Evolutionary conservation across 64 coral and sea anemone species (phyloP).

Genomic region (Porites lutea): DNA sequence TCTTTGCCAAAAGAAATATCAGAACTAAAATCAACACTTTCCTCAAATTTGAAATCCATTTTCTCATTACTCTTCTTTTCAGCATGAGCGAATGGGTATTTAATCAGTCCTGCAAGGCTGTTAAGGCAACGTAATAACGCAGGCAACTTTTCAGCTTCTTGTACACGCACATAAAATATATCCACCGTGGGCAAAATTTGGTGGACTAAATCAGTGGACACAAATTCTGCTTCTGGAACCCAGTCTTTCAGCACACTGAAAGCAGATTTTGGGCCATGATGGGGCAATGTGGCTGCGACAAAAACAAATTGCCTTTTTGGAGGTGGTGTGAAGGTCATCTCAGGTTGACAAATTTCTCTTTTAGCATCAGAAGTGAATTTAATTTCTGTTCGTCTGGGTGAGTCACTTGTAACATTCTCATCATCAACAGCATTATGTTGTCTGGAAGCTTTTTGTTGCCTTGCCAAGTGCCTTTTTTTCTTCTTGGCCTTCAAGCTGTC

Average conservation of each 20-base stretch:
- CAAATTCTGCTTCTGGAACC: conserved; percentile 54
- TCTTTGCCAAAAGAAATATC: background rate
- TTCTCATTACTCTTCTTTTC: background rate
- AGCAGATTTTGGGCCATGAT: conserved; percentile 74
- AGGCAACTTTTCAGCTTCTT: conserved; percentile 66
- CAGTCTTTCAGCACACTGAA: conserved; percentile 73
- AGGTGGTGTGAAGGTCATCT: background rate
- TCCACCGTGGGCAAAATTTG: conserved; percentile 74
- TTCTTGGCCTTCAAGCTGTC: conserved; percentile 36
- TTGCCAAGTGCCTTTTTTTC: background rate
- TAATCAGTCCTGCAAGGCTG: conserved; percentile 36
- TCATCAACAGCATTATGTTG: background rate
- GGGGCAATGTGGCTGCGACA: conserved; percentile 93
- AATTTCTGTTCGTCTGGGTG: background rate
- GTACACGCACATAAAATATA: conserved; percentile 68
- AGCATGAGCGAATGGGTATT: background rate
- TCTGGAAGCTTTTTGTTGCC: background rate
- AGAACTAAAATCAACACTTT: background rate
- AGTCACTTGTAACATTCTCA: background rate
- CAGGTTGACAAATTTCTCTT: background rate
- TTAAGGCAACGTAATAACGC: conserved; percentile 75
- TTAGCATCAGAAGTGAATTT: background rate
- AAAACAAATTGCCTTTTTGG: conserved; percentile 88
- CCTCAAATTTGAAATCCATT: background rate
- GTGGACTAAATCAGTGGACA: conserved; percentile 75